Evolutionary conservation across 2,797 vertebrate species (phyloP).

Genomic region (Cynodonichthys magdalenae): DNA sequence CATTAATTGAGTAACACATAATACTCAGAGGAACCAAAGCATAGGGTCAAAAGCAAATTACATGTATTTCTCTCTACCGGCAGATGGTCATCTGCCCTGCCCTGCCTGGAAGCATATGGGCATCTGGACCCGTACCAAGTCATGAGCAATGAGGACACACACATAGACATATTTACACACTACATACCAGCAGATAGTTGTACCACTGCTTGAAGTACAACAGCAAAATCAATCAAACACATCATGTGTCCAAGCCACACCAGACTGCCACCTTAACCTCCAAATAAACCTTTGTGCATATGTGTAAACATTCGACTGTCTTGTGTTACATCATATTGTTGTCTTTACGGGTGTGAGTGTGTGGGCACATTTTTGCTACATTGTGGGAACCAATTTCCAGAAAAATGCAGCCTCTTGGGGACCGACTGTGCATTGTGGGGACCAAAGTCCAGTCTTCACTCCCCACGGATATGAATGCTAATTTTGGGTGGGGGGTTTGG

Average conservation of each 20-base stretch:
- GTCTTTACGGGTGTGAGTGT: background rate
- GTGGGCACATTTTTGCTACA: too few relatives aligned
- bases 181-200: background rate
- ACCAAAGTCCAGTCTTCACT: too few relatives aligned
- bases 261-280: constrained; percentile 7
- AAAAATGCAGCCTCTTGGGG: too few relatives aligned
- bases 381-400: too few relatives aligned
- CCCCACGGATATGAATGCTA: too few relatives aligned
- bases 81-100: constrained; percentile 71
- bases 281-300: background rate
- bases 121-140: constrained; percentile 68
- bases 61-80: constrained; percentile 58
- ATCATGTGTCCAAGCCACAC: background rate
- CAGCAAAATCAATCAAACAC: background rate
- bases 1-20: constrained; percentile 23
- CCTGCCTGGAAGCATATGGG: constrained; percentile 71
- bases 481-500: too few relatives aligned
- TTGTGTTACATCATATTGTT: constrained; percentile 13
- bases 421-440: too few relatives aligned
- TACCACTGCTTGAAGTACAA: background rate
- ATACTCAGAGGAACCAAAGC: constrained; percentile 40
- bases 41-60: constrained; percentile 66
- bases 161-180: constrained; percentile 8
- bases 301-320: background rate
- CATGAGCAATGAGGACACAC: constrained; percentile 23